A percentile compares a stretch with the other conserved stretches of the same genome.
These are phyloP conservation scores for Planiliza haematocheilus DNA, from an alignment of 2,113 vertebrate genomes.

Conservation along the genomic window DNA sequence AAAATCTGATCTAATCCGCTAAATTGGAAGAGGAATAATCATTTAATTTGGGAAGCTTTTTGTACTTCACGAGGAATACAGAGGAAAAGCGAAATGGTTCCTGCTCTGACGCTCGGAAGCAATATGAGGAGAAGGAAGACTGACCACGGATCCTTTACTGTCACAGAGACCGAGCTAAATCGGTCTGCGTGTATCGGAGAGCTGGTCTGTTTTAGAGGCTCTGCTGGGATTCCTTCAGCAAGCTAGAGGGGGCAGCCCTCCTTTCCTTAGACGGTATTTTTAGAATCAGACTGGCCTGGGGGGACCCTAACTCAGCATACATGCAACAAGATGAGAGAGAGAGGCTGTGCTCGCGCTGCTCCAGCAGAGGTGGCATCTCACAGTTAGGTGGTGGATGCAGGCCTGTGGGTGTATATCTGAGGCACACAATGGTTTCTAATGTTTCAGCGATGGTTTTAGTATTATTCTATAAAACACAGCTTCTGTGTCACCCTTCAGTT, in stretches of 20 bases:
- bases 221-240: slow-evolving; percentile 71
- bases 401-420: slow-evolving; percentile 60
- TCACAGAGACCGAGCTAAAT: slow-evolving; percentile 71
- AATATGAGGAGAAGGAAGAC: slow-evolving; percentile 39
- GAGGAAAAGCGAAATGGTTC: slow-evolving; percentile 1
- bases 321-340: slow-evolving; percentile 65
- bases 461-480: neutral
- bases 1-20: neutral
- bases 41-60: neutral
- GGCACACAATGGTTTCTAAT: slow-evolving; percentile 28
- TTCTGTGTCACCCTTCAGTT: neutral
- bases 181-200: slow-evolving; percentile 60
- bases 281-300: slow-evolving; percentile 73
- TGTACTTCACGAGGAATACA: neutral
- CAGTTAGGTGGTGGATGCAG: slow-evolving; percentile 44
- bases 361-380: slow-evolving; percentile 61
- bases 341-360: slow-evolving; percentile 26
- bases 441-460: slow-evolving; percentile 20
- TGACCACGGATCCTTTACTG: slow-evolving; percentile 51
- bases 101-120: slow-evolving; percentile 13
- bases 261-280: slow-evolving; percentile 76
- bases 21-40: neutral
- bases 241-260: slow-evolving; percentile 74
- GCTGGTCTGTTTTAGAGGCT: slow-evolving; percentile 64
- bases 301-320: slow-evolving; percentile 71